A percentile compares a stretch with the other conserved stretches of the same genome.
Conservation (phyloP, 2,888 invertebrate species). For the Ashinkailepas kermadecensis region DNA sequence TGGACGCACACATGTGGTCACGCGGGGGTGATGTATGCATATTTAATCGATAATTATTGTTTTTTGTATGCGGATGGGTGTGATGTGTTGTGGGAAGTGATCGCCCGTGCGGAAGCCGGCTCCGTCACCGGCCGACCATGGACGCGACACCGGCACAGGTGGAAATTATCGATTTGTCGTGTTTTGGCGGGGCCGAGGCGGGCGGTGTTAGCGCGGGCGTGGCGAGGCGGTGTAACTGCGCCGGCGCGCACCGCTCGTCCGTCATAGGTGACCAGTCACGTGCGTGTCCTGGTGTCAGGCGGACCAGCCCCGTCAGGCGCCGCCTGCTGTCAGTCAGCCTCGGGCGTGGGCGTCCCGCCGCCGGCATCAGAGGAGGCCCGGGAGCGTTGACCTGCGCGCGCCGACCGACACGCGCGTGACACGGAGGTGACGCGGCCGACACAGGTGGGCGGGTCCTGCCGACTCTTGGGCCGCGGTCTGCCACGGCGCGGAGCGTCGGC, state of each 20-base stretch:
- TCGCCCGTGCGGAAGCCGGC: neutral
- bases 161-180: slow-evolving; percentile 2
- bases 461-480: too few relatives aligned
- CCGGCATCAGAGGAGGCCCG: too few relatives aligned
- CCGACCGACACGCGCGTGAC: too few relatives aligned
- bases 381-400: too few relatives aligned
- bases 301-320: neutral
- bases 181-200: neutral
- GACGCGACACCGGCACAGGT: neutral
- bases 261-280: neutral
- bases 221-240: neutral
- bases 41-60: neutral
- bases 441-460: too few relatives aligned
- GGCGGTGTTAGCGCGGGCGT: too few relatives aligned
- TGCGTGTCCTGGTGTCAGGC: neutral
- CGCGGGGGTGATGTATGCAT: too few relatives aligned
- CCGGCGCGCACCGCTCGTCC: neutral
- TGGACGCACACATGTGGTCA: too few relatives aligned
- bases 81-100: neutral
- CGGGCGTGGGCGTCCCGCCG: too few relatives aligned
- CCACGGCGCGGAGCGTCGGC: too few relatives aligned
- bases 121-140: neutral
- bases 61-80: neutral
- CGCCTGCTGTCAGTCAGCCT: neutral
- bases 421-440: too few relatives aligned